These are phyloP conservation scores for Picathartes gymnocephalus DNA, from an alignment of 2,113 vertebrate genomes.

Conservation along the genomic window DNA sequence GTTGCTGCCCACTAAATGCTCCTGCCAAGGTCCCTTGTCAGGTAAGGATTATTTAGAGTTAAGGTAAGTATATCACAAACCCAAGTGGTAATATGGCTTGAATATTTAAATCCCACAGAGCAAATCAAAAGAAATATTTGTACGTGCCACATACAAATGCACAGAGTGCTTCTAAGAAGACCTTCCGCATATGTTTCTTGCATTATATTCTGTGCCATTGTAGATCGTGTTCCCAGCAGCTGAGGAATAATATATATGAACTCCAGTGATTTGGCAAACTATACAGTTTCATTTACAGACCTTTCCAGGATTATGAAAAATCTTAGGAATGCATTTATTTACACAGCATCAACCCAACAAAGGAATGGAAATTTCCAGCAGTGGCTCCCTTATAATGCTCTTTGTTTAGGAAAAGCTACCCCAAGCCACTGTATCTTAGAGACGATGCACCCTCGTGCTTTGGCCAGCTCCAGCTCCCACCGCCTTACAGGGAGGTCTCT, in stretches of 20 bases:
- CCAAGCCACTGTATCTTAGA: constrained; percentile 64
- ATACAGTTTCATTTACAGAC: background rate
- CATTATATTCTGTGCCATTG: constrained; percentile 24
- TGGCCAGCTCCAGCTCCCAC: constrained; percentile 30
- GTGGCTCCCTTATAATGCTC: constrained; percentile 34
- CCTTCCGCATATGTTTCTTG: constrained; percentile 19
- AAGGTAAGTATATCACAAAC: background rate
- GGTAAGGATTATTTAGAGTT: background rate
- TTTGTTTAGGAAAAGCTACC: constrained; percentile 59
- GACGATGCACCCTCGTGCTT: background rate
- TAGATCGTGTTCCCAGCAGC: background rate
- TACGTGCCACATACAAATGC: background rate
- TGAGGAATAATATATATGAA: constrained; percentile 13
- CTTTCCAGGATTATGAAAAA: constrained; percentile 53
- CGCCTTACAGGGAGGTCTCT: background rate
- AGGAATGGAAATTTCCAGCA: constrained; percentile 67
- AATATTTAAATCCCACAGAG: background rate
- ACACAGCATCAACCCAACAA: constrained; percentile 61
- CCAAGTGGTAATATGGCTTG: background rate
- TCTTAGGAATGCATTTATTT: constrained; percentile 62
- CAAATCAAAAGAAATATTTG: constrained; percentile 18
- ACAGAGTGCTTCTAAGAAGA: background rate
- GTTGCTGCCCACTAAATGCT: background rate
- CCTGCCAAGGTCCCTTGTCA: background rate
- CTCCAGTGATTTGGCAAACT: constrained; percentile 6